Evolutionary conservation across 2,113 vertebrate species (phyloP), one percentile per base, ranked within the genome.

Genomic region (Tamias sibiricus): DNA sequence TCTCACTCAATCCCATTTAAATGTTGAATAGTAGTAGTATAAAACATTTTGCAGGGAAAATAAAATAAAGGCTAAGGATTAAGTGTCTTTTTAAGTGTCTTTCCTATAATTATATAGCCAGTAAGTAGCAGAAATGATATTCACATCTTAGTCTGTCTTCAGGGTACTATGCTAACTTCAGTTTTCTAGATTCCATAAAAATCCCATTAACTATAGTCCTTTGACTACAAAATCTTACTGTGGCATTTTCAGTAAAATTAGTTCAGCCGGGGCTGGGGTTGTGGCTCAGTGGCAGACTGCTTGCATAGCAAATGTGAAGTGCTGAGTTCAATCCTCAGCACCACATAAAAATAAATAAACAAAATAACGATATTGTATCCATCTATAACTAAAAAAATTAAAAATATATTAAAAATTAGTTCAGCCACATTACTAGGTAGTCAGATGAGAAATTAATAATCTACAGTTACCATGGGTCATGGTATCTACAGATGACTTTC

Each of bases 171-270:
- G 9, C 19, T 66, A 47, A 37, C 24, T 96, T 96, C 37, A 92
- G 10, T 57, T 72, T 64, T 49, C n/a, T 75, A 22, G 2, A 7
- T 42, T 79, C 59, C 10, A 86, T 30, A n/a, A 93, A 86, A 37
- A 47, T 40, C 1, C 17, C 44, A 74, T 59, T 68, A 59, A 68
- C 49, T 57, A 4, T 76, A 86, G 30, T 40, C 11, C 17, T 72
- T 72, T 69, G 57, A 74, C 28, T 84, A 57, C 49, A 86, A 81
- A 90, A 80, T 81, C 20, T 59, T 30, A 54, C 1, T 79, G 19
- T 90, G 57, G n/a, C 19, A 74, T 90, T 90, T 95, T 85, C 22
- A 49, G 17, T 37, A 42, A 95, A 90, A 42, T 57, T 57, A 52
- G 49, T 52, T 75, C 57, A 81, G 49, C 35, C 12, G 47, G 47